These are phyloP conservation scores for Blennius ocellaris DNA, from an alignment of 2,113 vertebrate species.

Conservation along the genomic window DNA sequence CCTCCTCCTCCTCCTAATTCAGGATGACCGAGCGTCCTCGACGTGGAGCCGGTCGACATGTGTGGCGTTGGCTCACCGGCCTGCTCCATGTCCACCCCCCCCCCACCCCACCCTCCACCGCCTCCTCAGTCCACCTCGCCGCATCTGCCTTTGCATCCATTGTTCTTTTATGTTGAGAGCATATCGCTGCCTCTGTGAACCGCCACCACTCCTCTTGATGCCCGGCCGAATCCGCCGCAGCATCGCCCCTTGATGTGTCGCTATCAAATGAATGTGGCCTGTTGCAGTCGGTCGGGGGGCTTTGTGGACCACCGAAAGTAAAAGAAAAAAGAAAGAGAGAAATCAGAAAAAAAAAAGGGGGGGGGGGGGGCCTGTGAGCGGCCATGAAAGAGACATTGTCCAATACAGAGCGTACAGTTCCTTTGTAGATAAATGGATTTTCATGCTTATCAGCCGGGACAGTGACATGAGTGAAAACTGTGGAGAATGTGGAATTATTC, in stretches of 20 bases:
- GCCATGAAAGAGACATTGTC: slow-evolving; percentile 82
- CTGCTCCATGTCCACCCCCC: slow-evolving; percentile 11
- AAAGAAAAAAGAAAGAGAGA: no score
- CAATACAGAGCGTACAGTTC: slow-evolving; percentile 60
- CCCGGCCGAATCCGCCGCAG: slow-evolving; percentile 43
- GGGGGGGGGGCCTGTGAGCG: slow-evolving; percentile 50
- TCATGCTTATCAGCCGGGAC: slow-evolving; percentile 76
- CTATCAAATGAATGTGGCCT: slow-evolving; percentile 75
- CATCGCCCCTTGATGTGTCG: slow-evolving; percentile 72
- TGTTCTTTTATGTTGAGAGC: slow-evolving; percentile 72
- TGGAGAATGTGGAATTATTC: slow-evolving; percentile 81
- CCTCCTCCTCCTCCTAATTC: slow-evolving; percentile 57
- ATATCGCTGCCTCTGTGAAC: slow-evolving; percentile 56
- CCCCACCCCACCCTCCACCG: no score
- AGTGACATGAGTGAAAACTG: slow-evolving; percentile 79
- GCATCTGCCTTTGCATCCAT: slow-evolving; percentile 59
- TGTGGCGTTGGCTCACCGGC: background rate
- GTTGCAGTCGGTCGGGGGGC: slow-evolving; percentile 76
- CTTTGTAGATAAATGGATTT: slow-evolving; percentile 83
- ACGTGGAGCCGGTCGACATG: background rate
- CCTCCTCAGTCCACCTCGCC: background rate
- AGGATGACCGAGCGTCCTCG: slow-evolving; percentile 38
- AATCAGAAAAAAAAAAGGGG: slow-evolving; percentile 6
- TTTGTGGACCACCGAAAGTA: slow-evolving; percentile 59
- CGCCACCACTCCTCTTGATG: slow-evolving; percentile 62